Percentiles rank a stretch among this genome's conserved stretches.
phyloP scores from a whole-genome alignment of 2,797 vertebrate genomes.

The Pipistrellus nathusii region DNA sequence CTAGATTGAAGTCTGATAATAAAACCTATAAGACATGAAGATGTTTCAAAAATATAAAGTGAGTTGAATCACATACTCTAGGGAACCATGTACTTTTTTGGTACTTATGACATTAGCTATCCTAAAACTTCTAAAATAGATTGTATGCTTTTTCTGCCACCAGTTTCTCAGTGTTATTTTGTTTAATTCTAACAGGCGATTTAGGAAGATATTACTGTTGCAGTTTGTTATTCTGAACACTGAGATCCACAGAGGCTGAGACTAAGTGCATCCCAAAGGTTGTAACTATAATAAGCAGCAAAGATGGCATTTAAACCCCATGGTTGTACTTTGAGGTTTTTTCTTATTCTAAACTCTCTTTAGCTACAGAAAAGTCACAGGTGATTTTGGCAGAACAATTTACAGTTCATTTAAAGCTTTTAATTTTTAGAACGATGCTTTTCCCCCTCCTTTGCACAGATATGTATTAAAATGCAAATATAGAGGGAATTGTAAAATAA shows the following conservation, averaged over 20 bases:
- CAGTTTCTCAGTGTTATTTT: neutral
- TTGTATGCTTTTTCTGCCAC: neutral
- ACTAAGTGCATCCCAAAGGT: neutral
- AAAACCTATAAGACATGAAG: constrained; percentile 39
- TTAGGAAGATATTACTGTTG: neutral
- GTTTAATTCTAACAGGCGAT: neutral
- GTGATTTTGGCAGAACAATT: neutral
- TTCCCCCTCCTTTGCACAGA: neutral
- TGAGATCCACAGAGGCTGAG: neutral
- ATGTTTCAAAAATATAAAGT: constrained; percentile 8
- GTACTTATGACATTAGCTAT: neutral
- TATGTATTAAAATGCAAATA: neutral
- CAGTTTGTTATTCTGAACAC: constrained; percentile 9
- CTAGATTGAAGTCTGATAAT: constrained; percentile 32
- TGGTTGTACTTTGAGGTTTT: neutral
- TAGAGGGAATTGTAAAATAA: neutral
- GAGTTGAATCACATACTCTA: neutral
- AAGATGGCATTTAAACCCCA: neutral
- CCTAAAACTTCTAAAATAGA: neutral
- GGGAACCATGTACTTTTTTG: neutral
- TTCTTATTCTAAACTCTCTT: neutral
- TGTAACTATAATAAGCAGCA: neutral
- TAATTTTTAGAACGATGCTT: neutral
- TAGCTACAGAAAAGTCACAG: neutral
- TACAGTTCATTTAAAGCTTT: neutral